A percentile compares a stretch with the other conserved stretches of the same genome.
phyloP scores from a whole-genome alignment of 2,113 vertebrate species.

The Origma solitaria region DNA sequence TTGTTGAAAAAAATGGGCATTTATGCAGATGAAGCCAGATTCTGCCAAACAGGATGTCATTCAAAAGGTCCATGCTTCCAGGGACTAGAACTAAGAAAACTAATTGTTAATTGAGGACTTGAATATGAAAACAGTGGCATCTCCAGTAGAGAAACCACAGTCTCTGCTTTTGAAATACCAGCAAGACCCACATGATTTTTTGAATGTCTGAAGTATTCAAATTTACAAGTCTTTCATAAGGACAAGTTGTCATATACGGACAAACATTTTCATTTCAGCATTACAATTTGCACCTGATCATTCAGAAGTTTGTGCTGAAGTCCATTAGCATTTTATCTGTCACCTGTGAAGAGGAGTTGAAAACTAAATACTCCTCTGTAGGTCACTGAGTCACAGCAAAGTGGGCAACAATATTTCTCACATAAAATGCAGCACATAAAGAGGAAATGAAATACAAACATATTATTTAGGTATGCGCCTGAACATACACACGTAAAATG shows the following conservation, averaged over 20 bases:
- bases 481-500: not conserved
- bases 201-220: not conserved
- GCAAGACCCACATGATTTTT: not conserved
- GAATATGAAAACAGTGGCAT: not conserved
- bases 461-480: not conserved
- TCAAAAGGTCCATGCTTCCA: not conserved
- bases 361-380: constrained; percentile 45
- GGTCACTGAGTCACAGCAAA: constrained; percentile 46
- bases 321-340: constrained; percentile 58
- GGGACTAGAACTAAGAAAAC: not conserved
- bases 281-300: not conserved
- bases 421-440: constrained; percentile 9
- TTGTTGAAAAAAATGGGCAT: not conserved
- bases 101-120: not conserved
- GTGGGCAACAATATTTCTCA: constrained; percentile 33
- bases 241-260: not conserved
- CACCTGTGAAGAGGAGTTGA: constrained; percentile 64
- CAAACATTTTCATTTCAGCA: not conserved
- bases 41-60: not conserved
- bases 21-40: not conserved
- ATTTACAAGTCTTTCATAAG: not conserved
- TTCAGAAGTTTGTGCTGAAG: constrained; percentile 46
- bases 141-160: not conserved
- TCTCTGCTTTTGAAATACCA: not conserved
- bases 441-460: not conserved